A percentile compares a stretch with the other conserved stretches of the same genome.
Evolutionary conservation across 2,113 vertebrate genomes (phyloP).

Genomic region (Ictalurus furcatus): DNA sequence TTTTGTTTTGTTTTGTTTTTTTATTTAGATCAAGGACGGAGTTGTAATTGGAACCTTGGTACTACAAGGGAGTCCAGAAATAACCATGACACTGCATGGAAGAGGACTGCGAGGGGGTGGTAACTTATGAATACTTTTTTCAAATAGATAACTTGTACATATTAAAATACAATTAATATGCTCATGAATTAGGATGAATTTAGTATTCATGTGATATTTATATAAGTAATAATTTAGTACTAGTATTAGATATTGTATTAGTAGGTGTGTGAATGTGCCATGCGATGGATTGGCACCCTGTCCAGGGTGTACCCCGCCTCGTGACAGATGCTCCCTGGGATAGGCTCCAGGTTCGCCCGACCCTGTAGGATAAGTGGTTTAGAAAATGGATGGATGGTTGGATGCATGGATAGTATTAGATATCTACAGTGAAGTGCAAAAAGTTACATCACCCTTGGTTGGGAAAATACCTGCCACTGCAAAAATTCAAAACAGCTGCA

Average conservation of each 20-base stretch:
- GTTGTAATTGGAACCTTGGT: slow-evolving; percentile 78
- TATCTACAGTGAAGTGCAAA: background rate
- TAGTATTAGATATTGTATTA: background rate
- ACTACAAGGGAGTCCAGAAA: slow-evolving; percentile 70
- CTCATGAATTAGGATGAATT: background rate
- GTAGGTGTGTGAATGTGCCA: too few species aligned
- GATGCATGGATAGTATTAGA: background rate
- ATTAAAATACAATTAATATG: background rate
- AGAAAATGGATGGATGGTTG: too few species aligned
- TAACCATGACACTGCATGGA: slow-evolving; percentile 86
- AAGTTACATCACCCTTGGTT: background rate
- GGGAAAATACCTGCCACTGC: background rate
- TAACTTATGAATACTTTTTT: slow-evolving; percentile 58
- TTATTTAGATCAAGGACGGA: slow-evolving; percentile 73
- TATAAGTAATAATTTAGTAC: background rate
- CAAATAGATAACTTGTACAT: background rate
- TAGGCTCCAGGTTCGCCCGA: too few species aligned
- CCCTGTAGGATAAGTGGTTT: too few species aligned
- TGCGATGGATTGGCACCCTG: too few species aligned
- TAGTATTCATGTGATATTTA: background rate
- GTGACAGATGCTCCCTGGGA: too few species aligned
- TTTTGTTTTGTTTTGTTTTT: too few species aligned
- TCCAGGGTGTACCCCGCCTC: too few species aligned
- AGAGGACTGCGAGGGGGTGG: slow-evolving; percentile 92
- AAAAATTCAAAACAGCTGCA: background rate